These are phyloP conservation scores for Cerceris ruficornis DNA, from an alignment of 2,888 invertebrate species.

Conservation along the genomic window DNA sequence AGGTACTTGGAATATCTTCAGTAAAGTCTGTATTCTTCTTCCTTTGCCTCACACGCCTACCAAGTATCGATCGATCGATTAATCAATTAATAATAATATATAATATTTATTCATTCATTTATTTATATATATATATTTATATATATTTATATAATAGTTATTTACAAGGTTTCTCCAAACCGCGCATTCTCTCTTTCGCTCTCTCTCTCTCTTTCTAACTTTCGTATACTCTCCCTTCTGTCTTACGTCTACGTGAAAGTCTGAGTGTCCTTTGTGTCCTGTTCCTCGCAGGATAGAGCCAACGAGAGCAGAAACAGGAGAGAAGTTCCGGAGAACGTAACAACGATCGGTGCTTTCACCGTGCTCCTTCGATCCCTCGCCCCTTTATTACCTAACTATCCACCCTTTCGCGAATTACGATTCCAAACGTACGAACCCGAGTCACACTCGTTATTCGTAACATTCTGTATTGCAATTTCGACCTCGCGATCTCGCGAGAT, in stretches of 20 bases:
- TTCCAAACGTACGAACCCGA: too few relatives aligned
- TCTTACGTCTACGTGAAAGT: slow-evolving; percentile 1
- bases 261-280: too few relatives aligned
- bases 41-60: slow-evolving; percentile 77
- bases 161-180: slow-evolving; percentile 76
- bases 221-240: slow-evolving; percentile 31
- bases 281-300: too few relatives aligned
- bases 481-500: too few relatives aligned
- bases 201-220: slow-evolving; percentile 24
- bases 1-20: slow-evolving; percentile 78
- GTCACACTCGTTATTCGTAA: too few relatives aligned
- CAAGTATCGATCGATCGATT: slow-evolving; percentile 74
- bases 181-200: slow-evolving; percentile 45
- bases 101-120: slow-evolving; percentile 70
- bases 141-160: slow-evolving; percentile 78
- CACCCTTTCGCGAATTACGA: too few relatives aligned
- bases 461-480: too few relatives aligned
- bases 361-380: too few relatives aligned
- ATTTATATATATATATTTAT: slow-evolving; percentile 56
- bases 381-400: too few relatives aligned
- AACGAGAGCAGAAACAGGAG: too few relatives aligned
- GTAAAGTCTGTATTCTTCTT: slow-evolving; percentile 73
- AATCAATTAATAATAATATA: slow-evolving; percentile 71
- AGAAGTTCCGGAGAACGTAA: too few relatives aligned
- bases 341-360: too few relatives aligned